phyloP scores from a whole-genome alignment of 2,797 vertebrate species.

The Emydoidea blandingii region DNA sequence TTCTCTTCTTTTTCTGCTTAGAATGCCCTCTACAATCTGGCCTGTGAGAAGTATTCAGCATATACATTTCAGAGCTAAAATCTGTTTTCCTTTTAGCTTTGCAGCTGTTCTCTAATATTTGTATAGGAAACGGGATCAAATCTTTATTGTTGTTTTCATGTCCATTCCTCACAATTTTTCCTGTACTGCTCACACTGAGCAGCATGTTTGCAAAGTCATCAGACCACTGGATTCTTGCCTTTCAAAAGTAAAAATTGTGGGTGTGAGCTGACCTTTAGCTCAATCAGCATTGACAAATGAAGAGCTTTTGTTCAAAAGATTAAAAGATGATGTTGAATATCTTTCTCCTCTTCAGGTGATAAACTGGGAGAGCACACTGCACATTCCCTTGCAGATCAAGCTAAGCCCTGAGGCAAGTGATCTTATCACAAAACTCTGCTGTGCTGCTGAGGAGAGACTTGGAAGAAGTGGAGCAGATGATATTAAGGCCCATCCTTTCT shows the following conservation, averaged over 20 bases:
- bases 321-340: background rate
- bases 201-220: background rate
- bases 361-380: constrained; percentile 97
- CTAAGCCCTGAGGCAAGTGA: constrained; percentile 93
- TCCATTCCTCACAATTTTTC: background rate
- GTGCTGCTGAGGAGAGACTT: constrained; percentile 92
- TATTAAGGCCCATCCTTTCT: constrained; percentile 96
- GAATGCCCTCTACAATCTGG: background rate
- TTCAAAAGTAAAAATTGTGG: background rate
- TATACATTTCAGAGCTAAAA: background rate
- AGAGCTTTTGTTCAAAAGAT: background rate
- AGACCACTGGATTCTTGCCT: background rate
- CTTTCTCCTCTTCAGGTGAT: constrained; percentile 88
- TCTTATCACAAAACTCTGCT: constrained; percentile 95
- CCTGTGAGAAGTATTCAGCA: background rate
- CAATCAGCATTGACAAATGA: background rate
- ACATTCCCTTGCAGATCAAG: constrained; percentile 95
- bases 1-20: background rate
- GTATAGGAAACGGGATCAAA: background rate
- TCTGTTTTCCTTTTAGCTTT: background rate
- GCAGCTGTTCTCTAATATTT: background rate
- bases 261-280: background rate
- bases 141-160: background rate
- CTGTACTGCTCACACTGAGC: background rate
- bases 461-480: constrained; percentile 94